Percentiles rank a stretch among this genome's conserved stretches.
phyloP scores from a whole-genome alignment of 2,797 vertebrate species.

The Enteromius treurensis region DNA sequence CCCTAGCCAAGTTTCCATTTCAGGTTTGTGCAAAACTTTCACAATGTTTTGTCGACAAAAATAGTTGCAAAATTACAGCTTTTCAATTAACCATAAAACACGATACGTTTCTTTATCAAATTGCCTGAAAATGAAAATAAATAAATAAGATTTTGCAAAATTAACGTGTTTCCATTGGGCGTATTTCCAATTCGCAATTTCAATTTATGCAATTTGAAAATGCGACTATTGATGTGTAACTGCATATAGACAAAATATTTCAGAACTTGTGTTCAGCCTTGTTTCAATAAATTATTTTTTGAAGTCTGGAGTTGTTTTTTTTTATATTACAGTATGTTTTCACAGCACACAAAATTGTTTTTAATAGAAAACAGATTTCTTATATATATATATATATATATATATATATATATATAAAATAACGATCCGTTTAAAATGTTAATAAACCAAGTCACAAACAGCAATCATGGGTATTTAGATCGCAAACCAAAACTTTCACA shows the following conservation, averaged over 20 bases:
- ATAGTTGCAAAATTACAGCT: too few species aligned
- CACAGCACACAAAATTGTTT: not conserved
- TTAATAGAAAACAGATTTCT: not conserved
- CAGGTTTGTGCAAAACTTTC: too few species aligned
- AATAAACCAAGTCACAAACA: slow-evolving; percentile 16
- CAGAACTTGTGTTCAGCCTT: not conserved
- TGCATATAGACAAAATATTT: not conserved
- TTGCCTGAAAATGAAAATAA: not conserved
- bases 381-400: too few species aligned
- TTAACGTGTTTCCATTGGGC: not conserved
- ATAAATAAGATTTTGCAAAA: not conserved
- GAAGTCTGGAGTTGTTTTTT: not conserved
- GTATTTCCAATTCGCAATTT: not conserved
- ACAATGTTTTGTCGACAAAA: too few species aligned
- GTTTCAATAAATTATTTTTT: not conserved
- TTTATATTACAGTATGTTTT: not conserved
- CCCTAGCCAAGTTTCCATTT: not conserved
- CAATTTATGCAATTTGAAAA: not conserved
- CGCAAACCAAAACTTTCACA: not conserved
- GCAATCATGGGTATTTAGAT: not conserved
- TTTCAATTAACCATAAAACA: too few species aligned
- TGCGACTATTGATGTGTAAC: not conserved
- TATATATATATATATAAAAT: too few species aligned
- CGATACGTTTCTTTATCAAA: not conserved
- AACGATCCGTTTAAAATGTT: not conserved